phyloP scores from a whole-genome alignment of 2,113 vertebrate species.

The Fregetta grallaria region DNA sequence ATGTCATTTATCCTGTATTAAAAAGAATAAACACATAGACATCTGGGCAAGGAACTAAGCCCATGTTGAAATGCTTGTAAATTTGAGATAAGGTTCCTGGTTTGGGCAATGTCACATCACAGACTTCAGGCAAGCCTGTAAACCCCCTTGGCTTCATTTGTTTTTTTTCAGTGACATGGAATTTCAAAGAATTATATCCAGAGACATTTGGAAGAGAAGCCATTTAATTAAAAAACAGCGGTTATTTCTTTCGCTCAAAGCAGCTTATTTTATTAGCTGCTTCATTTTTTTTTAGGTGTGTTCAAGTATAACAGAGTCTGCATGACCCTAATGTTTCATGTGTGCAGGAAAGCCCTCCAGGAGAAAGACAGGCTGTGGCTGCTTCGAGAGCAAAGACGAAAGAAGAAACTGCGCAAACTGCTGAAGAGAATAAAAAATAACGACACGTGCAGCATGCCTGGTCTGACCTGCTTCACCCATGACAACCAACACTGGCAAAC shows the following conservation, averaged over 20 bases:
- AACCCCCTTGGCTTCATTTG: background rate
- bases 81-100: background rate
- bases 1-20: background rate
- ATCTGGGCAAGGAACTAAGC: background rate
- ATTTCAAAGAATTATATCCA: background rate
- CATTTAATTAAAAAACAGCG: background rate
- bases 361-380: constrained; percentile 89
- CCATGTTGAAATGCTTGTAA: background rate
- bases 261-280: background rate
- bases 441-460: constrained; percentile 96
- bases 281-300: background rate
- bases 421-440: constrained; percentile 93
- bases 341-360: constrained; percentile 78
- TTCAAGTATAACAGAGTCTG: background rate
- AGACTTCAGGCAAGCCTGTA: background rate
- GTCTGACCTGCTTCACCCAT: constrained; percentile 97
- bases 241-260: background rate
- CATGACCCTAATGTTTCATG: background rate
- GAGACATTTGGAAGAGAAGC: background rate
- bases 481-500: constrained; percentile 99
- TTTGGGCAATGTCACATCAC: background rate
- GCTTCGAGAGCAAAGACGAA: constrained; percentile 88
- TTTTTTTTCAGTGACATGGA: background rate
- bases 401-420: constrained; percentile 94
- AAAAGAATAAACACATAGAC: background rate